These are phyloP conservation scores for Anneissia japonica DNA, from an alignment of 35 echinoderm and acorn worm genomes.

Conservation along the genomic window DNA sequence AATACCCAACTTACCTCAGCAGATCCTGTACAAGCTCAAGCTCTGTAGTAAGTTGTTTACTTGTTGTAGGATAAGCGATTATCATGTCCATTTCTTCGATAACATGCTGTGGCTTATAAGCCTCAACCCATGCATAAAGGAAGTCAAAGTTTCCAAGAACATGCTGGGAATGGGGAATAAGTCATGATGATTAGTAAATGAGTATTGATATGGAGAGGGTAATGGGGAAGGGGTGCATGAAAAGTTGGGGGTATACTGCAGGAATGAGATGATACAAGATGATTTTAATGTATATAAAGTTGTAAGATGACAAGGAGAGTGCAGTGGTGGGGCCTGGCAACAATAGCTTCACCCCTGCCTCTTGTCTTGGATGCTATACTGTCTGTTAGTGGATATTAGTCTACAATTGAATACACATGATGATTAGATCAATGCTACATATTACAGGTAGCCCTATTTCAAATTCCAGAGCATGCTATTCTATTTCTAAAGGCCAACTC, in stretches of 20 bases:
- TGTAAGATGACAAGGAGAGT: neutral
- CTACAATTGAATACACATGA: too few relatives aligned
- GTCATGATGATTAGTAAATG: neutral
- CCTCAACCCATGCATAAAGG: conserved; percentile 44
- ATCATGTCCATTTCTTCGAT: conserved; percentile 74
- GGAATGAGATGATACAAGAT: neutral
- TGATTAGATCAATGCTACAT: too few relatives aligned
- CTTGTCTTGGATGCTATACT: too few relatives aligned
- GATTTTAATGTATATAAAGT: neutral
- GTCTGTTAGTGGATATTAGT: too few relatives aligned
- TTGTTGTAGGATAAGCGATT: conserved; percentile 31
- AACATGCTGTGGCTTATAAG: conserved; percentile 56
- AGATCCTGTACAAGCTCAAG: conserved; percentile 71
- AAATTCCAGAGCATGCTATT: too few relatives aligned
- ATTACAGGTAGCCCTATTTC: too few relatives aligned
- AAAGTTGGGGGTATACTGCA: too few relatives aligned
- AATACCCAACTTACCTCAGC: conserved; percentile 57
- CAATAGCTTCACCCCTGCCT: too few relatives aligned
- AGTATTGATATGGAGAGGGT: too few relatives aligned
- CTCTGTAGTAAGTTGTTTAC: conserved; percentile 35
- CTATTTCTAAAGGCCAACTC: too few relatives aligned
- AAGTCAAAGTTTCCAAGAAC: conserved; percentile 89
- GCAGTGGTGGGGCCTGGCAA: too few relatives aligned
- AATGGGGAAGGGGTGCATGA: too few relatives aligned
- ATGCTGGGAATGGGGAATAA: conserved; percentile 35